Base-by-base conservation (phyloP, 2,888 invertebrate species). In the Ischnura elegans region DNA sequence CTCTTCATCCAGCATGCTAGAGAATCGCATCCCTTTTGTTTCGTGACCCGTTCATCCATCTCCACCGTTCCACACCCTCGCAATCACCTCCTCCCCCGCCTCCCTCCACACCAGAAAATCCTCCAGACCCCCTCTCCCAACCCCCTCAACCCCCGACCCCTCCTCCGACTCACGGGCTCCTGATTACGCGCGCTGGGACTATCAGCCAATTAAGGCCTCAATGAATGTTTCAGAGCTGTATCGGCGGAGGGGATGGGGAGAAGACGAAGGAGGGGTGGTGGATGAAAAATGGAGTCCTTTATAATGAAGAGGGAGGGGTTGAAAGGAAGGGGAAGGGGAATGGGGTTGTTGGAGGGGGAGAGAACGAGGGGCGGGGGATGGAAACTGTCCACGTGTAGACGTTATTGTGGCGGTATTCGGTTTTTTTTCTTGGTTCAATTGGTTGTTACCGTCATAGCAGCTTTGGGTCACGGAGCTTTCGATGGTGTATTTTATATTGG, bases 211-310 rank as follows among this genome's bases (percentile, higher is more conserved):
- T 90, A 90, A 90, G 90, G 90, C 90, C 61, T 90, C 90, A 61
- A 90, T 90, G 90, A 90, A 90, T 90, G 90, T 90, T 90, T 90
- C 90, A 90, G n/a, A n/a, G 90, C 90, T 90, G 90, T 90, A 90
- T 90, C 90, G 90, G 90, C 55, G 61, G n/a, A 25, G 55, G 19
- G 43, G 61, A 66, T 66, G 87, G 42, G 36, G 87, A 36, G 42
- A 36, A 55, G 29, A 55, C 55, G 51, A 13, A 42, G 42, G 21
- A 42, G 21, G 51, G 45, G 87, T 2, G 87, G 43, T 19, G 45
- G 46, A 51, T 51, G 47, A 87, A 25, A 36, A 29, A 47, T 76
- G 76, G 76, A 76, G 76, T 76, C 76, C 76, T 76, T 76, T 76
- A 76, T 76, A 76, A 76, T 36, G 51, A 29, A 29, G 87, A 47